Evolutionary conservation across 2,113 vertebrate genomes (phyloP).

Genomic region (Saccopteryx leptura): DNA sequence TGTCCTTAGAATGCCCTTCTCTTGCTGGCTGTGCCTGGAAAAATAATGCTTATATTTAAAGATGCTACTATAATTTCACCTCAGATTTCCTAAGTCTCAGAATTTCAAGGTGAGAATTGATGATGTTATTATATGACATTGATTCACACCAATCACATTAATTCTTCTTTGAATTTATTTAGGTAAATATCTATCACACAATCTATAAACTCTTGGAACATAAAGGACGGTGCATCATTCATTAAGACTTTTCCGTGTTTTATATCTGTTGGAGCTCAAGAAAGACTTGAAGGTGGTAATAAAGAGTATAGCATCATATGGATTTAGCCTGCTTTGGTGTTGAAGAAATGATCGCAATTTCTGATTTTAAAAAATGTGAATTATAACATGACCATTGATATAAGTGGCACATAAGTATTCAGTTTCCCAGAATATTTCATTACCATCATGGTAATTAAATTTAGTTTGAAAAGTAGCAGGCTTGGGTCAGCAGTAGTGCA

Average conservation of each 20-base stretch:
- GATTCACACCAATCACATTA: neutral
- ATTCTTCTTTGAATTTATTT: neutral
- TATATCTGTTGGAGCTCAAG: neutral
- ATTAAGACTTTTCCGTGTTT: neutral
- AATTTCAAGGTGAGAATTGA: neutral
- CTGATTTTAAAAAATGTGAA: neutral
- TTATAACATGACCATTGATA: neutral
- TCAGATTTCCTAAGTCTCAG: neutral
- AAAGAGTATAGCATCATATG: neutral
- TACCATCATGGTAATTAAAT: neutral
- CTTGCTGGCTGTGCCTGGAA: neutral
- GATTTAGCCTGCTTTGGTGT: neutral
- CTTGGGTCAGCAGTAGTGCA: no score
- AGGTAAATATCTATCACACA: neutral
- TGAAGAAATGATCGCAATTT: neutral
- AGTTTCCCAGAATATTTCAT: neutral
- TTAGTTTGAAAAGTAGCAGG: conserved; percentile 1
- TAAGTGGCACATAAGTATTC: neutral
- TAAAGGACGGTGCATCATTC: neutral
- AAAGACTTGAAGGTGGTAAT: neutral
- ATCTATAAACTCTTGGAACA: neutral
- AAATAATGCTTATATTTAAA: neutral
- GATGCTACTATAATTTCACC: neutral
- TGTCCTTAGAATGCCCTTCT: neutral
- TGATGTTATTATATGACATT: neutral